Percentiles rank a stretch among this genome's conserved stretches.
Evolutionary conservation across 1,140 invertebrate species (phyloP).

Genomic region (Heterodera schachtii): DNA sequence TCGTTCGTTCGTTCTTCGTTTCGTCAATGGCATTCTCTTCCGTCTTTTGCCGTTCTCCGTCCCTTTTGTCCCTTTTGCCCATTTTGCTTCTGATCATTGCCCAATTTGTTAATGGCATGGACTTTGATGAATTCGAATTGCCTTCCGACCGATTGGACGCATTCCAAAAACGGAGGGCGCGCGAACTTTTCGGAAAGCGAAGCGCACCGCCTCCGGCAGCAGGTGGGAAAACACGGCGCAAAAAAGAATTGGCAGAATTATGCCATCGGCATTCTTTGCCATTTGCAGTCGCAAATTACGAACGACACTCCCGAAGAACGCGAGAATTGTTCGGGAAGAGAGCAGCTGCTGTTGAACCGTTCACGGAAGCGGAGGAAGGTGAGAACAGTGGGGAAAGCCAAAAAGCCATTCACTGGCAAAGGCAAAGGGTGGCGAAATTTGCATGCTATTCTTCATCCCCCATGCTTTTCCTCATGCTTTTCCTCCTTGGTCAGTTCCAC

Average conservation of each 20-base stretch:
- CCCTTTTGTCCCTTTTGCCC: neutral
- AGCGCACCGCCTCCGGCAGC: neutral
- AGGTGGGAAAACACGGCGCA: slow-evolving; percentile 3
- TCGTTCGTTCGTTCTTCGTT: too few relatives aligned
- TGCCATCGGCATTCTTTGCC: neutral
- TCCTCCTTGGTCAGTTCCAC: neutral
- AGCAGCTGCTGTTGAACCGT: slow-evolving; percentile 9
- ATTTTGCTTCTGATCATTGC: slow-evolving; percentile 15
- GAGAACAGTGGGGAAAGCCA: too few relatives aligned
- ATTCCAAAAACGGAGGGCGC: slow-evolving; percentile 15
- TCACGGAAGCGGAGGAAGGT: neutral
- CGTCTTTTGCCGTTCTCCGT: neutral
- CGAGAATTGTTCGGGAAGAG: slow-evolving; percentile 36
- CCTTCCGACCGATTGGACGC: neutral
- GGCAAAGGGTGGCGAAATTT: too few relatives aligned
- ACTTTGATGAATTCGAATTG: neutral
- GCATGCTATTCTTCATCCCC: too few relatives aligned
- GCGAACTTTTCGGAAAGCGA: slow-evolving; percentile 30
- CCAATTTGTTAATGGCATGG: neutral
- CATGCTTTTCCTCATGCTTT: too few relatives aligned
- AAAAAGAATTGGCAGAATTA: slow-evolving; percentile 5
- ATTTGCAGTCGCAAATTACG: neutral
- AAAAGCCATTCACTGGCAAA: too few relatives aligned
- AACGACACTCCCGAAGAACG: slow-evolving; percentile 16
- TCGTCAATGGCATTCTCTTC: neutral